Evolutionary conservation across 2,797 vertebrate genomes (phyloP).

Genomic region (Myotis myotis): DNA sequence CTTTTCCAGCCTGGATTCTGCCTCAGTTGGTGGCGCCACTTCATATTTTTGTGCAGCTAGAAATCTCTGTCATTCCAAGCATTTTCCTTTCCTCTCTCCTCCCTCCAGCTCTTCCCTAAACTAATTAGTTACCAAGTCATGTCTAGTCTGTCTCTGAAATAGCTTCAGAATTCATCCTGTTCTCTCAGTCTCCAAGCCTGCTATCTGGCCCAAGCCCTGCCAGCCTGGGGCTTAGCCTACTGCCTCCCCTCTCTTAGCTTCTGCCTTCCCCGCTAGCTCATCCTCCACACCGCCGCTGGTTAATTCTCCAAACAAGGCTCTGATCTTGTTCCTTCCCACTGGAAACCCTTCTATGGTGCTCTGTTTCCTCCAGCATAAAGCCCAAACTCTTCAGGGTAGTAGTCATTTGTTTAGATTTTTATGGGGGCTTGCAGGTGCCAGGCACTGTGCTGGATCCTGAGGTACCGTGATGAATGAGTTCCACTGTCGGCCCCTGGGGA

Average conservation of each 20-base stretch:
- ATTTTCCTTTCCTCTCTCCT: constrained; percentile 20
- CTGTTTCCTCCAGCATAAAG: neutral
- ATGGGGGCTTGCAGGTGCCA: constrained; percentile 11
- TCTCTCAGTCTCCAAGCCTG: neutral
- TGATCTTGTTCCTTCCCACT: constrained; percentile 11
- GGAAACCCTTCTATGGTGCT: neutral
- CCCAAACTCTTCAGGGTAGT: neutral
- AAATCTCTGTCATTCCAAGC: constrained; percentile 68
- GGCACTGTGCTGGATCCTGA: constrained; percentile 22
- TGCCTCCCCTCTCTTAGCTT: neutral
- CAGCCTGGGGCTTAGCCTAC: constrained; percentile 28
- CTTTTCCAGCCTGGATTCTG: neutral
- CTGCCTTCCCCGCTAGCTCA: neutral
- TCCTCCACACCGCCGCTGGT: neutral
- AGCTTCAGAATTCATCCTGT: constrained; percentile 35
- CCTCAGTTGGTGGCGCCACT: neutral
- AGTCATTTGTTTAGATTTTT: constrained; percentile 36
- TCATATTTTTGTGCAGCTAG: neutral
- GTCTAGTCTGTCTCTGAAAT: constrained; percentile 73
- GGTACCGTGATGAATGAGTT: neutral
- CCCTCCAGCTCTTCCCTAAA: constrained; percentile 52
- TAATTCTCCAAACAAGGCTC: constrained; percentile 25
- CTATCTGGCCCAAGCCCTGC: constrained; percentile 59
- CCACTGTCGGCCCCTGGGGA: neutral
- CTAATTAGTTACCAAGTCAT: constrained; percentile 75